Evolutionary conservation across 2,797 vertebrate species (phyloP), one percentile per base, ranked within the genome.

Genomic region (Spinus olivaceus): DNA sequence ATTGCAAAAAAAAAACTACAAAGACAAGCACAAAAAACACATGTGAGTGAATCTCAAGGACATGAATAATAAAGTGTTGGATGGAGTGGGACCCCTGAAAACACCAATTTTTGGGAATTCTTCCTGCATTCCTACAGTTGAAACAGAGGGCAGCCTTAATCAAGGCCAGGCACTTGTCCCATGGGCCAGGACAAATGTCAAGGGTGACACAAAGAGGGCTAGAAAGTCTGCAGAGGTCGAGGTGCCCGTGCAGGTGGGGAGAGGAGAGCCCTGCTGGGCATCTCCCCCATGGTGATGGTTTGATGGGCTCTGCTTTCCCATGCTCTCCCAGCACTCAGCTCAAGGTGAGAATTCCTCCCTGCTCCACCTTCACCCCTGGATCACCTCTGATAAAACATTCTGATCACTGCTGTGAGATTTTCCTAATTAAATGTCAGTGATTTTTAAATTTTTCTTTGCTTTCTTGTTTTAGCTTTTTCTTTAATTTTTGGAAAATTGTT

Each of bases 231-330:
- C 32, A 66, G 50, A 72, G 39, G 14, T 8, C 2, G 3, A 66
- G 33, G 30, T 59, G 2, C 13, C 35, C 3, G 4, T 22, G 42
- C 3, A 50, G 46, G 21, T 13, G 33, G 14, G 28, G 30, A 85
- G 14, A 54, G 8, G 24, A 59, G 6, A 5, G 20, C 3, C 30
- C 6, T 4, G 1, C 23, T 67, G 57, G 42, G 19, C 53, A 32
- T 8, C 50, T 22, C 0, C 11, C 14, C 24, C 27, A 1, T 9
- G 27, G 33, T 0, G 2, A 17, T 30, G 76, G 39, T 25, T 12
- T 35, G 65, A 13, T 1, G 1, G 0, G 19, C 17, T 13, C 2
- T 24, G 67, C 32, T 42, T 65, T 6, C 14, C 2, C 42, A 47
- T 39, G 10, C 15, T 57, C 39, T 2, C 32, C 53, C 0, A 50